phyloP scores from a whole-genome alignment of 2,797 vertebrate species.

The Phoeniculus purpureus region DNA sequence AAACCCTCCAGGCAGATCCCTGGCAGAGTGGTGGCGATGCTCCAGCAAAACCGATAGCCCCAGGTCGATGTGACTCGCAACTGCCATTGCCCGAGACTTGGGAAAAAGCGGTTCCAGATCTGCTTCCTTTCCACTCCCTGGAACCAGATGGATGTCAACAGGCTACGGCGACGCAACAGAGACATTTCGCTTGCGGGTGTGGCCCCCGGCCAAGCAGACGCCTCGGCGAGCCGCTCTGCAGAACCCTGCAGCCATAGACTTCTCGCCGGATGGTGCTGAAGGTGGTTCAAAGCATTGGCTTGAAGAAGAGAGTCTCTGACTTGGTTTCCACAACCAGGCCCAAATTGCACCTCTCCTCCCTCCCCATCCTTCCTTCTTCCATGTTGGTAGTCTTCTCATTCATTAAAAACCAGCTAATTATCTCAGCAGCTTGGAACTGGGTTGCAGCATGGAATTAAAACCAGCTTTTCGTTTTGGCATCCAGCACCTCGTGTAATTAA shows the following conservation, averaged over 20 bases:
- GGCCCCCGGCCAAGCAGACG: not conserved
- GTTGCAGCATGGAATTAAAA: constrained; percentile 36
- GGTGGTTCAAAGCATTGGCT: accelerated
- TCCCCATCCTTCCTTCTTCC: not conserved
- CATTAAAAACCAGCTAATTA: constrained; percentile 55
- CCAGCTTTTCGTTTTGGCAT: constrained; percentile 59
- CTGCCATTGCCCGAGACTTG: accelerated
- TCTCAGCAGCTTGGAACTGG: constrained; percentile 46
- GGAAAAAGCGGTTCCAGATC: not conserved
- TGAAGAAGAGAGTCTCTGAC: not conserved
- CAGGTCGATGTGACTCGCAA: accelerated
- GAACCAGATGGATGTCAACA: constrained; percentile 11
- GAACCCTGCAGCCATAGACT: accelerated
- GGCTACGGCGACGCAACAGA: not conserved
- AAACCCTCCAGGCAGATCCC: not conserved
- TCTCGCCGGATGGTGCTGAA: accelerated
- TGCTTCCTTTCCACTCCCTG: accelerated
- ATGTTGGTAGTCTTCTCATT: not conserved
- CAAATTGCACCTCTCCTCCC: not conserved
- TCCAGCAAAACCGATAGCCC: not conserved
- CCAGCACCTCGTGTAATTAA: constrained; percentile 7
- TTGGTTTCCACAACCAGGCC: not conserved
- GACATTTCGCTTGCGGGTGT: accelerated
- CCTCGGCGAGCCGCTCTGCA: not conserved
- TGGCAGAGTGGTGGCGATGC: accelerated